These are phyloP conservation scores for Myocastor coypus DNA, from an alignment of 2,113 vertebrate genomes.

Conservation along the genomic window DNA sequence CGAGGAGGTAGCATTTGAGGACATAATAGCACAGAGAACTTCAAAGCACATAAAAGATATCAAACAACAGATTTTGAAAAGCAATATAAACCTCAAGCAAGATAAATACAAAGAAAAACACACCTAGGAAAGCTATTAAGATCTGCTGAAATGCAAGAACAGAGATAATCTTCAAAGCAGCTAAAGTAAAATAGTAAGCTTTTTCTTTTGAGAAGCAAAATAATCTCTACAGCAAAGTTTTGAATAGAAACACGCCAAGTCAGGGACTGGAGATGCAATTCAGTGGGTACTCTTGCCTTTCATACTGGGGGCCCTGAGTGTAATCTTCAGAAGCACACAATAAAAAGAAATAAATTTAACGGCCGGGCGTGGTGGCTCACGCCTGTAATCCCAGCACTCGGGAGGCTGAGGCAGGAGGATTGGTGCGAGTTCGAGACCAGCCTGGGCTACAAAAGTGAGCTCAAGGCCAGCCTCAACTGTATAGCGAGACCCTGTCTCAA, in stretches of 20 bases:
- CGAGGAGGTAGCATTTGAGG: not conserved
- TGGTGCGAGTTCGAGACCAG: no score
- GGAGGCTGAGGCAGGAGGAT: no score
- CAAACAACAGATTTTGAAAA: slow-evolving; percentile 7
- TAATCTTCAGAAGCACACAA: not conserved
- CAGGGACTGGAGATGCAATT: not conserved
- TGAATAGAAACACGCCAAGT: not conserved
- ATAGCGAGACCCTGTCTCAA: no score
- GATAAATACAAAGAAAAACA: slow-evolving; percentile 3
- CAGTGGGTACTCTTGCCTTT: no score
- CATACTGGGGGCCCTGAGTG: not conserved
- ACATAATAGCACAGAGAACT: not conserved
- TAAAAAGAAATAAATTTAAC: not conserved
- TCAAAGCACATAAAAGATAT: not conserved
- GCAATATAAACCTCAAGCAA: not conserved
- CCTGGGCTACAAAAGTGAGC: no score
- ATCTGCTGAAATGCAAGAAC: not conserved
- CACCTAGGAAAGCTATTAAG: not conserved
- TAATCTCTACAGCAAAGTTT: not conserved
- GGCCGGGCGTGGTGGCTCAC: no score
- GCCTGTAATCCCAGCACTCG: no score
- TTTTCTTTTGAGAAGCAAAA: slow-evolving; percentile 17
- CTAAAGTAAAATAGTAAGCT: not conserved
- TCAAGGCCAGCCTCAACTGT: no score
- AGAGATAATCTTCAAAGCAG: not conserved